Evolutionary conservation across 1,140 invertebrate genomes (phyloP).

Genomic region (Copidosoma floridanum): DNA sequence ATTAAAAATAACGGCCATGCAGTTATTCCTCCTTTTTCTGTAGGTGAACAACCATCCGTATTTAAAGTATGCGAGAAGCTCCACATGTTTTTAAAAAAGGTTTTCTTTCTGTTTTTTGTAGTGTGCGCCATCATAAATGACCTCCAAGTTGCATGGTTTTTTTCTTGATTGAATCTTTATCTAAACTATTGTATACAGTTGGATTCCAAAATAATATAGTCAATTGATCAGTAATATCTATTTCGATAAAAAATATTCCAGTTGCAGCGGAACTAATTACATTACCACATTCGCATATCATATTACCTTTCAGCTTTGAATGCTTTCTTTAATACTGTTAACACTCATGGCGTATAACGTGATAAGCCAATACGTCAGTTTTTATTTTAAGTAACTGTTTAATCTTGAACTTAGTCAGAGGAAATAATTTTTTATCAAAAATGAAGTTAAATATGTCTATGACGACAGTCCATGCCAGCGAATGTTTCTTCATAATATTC

Average conservation of each 20-base stretch:
- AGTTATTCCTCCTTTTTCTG: constrained; percentile 1
- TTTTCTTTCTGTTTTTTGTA: not conserved
- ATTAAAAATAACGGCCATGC: constrained; percentile 25
- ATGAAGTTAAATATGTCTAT: constrained; percentile 11
- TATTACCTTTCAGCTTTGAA: not conserved
- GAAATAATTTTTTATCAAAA: not conserved
- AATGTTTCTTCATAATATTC: constrained; percentile 4
- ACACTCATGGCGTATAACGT: not conserved
- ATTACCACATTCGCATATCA: not conserved
- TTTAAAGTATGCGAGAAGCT: constrained; percentile 22
- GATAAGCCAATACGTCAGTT: not conserved
- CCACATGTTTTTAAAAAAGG: not conserved
- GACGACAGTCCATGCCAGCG: too few species aligned
- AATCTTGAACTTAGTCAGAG: constrained; percentile 5
- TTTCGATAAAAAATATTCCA: too few species aligned
- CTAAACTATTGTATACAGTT: constrained; percentile 2
- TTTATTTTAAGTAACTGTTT: not conserved
- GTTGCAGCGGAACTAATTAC: not conserved
- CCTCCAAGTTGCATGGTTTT: constrained; percentile 5
- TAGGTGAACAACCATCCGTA: constrained; percentile 20
- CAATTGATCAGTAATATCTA: too few species aligned
- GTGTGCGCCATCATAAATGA: too few species aligned
- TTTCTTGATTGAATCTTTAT: constrained; percentile 3
- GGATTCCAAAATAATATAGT: too few species aligned
- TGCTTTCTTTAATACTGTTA: not conserved